phyloP scores from a whole-genome alignment of 2,888 invertebrate species.

The Onchidella celtica region DNA sequence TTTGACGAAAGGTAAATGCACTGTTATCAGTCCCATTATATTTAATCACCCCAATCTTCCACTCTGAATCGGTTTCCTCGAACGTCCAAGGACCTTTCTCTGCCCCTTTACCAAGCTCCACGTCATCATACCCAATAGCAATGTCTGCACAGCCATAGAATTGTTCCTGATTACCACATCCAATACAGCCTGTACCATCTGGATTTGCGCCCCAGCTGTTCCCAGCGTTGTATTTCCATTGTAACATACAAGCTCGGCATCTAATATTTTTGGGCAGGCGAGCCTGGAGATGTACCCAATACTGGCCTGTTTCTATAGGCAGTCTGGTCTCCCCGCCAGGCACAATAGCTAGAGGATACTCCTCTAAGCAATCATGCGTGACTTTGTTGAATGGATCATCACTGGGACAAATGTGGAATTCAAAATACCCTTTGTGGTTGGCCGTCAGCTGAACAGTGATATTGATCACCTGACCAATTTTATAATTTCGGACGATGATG shows the following conservation, averaged over 20 bases:
- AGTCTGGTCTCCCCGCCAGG: constrained; percentile 55
- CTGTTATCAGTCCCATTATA: background rate
- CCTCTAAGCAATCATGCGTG: constrained; percentile 73
- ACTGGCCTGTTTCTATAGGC: no score
- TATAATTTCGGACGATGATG: constrained; percentile 73
- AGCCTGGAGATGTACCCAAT: constrained; percentile 51
- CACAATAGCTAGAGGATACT: constrained; percentile 57
- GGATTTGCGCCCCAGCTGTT: constrained; percentile 71
- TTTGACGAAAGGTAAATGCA: no score
- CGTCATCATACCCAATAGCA: constrained; percentile 66
- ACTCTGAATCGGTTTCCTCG: constrained; percentile 38
- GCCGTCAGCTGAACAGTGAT: constrained; percentile 77
- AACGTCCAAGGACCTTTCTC: constrained; percentile 51
- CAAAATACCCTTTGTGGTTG: constrained; percentile 77
- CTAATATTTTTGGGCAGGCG: constrained; percentile 60
- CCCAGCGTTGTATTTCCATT: constrained; percentile 73
- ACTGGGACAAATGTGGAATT: constrained; percentile 73
- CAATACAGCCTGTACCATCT: constrained; percentile 62
- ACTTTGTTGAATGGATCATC: constrained; percentile 57
- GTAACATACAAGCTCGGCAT: constrained; percentile 68
- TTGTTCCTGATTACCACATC: constrained; percentile 72
- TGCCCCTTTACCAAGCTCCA: background rate
- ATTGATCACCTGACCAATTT: constrained; percentile 72
- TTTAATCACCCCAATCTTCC: constrained; percentile 49
- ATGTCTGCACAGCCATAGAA: constrained; percentile 73